Percentiles rank a stretch among this genome's conserved stretches.
Conservation (phyloP, 2,797 vertebrate species). For the Hippocampus kuda region DNA sequence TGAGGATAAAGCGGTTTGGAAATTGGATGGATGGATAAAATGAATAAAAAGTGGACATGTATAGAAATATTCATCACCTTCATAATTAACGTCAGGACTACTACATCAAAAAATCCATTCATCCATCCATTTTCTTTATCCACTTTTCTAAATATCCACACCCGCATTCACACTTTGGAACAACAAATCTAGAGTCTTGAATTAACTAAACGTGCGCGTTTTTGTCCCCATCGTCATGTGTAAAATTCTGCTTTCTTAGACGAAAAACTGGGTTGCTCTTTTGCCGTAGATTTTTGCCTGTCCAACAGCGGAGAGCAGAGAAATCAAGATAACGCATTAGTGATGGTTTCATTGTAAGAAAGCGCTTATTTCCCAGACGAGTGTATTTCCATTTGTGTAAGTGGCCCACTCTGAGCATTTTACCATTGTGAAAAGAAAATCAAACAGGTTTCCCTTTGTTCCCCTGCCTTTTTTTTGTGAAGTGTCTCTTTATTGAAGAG, state of each 20-base stretch:
- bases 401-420: neutral
- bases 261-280: neutral
- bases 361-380: neutral
- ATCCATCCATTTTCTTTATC: too few species aligned
- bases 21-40: too few species aligned
- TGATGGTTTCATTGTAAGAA: constrained; percentile 21
- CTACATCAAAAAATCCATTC: too few species aligned
- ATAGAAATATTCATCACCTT: too few species aligned
- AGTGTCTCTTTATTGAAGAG: neutral
- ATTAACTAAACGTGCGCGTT: too few species aligned
- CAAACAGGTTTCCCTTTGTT: neutral
- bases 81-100: too few species aligned
- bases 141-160: too few species aligned
- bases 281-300: neutral
- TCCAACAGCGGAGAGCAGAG: neutral
- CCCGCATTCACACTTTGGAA: too few species aligned
- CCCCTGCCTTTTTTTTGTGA: neutral
- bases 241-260: neutral
- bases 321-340: constrained; percentile 16
- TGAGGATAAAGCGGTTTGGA: too few species aligned
- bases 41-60: too few species aligned
- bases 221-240: neutral
- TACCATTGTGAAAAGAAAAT: neutral
- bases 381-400: neutral
- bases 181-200: too few species aligned